phyloP scores from a whole-genome alignment of 2,797 vertebrate genomes.

The Eulemur albifrons region DNA sequence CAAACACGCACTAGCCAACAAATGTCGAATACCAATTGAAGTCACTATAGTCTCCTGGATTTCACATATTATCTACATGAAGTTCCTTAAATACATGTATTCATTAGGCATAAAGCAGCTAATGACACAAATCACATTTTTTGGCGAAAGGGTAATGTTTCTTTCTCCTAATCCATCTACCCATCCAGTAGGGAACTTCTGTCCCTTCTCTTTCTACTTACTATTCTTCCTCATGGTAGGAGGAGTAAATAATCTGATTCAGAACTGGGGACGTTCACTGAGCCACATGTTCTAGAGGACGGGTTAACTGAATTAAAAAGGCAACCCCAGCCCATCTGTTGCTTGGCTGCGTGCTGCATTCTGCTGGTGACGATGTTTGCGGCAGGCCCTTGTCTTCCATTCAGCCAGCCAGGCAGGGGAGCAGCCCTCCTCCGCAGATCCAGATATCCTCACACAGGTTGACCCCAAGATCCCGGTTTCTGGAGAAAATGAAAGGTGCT shows the following conservation, averaged over 20 bases:
- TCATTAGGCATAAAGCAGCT: not conserved
- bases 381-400: not conserved
- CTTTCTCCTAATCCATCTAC: not conserved
- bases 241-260: not conserved
- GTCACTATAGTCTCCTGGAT: not conserved
- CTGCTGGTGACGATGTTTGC: not conserved
- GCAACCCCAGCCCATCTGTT: not conserved
- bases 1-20: too few species aligned
- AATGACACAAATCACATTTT: not conserved
- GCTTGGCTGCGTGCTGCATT: rapidly evolving
- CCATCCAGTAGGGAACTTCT: not conserved
- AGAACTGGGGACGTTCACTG: not conserved
- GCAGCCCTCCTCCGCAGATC: not conserved
- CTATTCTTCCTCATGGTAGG: not conserved
- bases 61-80: not conserved
- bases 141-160: not conserved
- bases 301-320: not conserved
- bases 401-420: not conserved
- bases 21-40: not conserved
- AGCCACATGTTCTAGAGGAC: not conserved
- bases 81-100: not conserved
- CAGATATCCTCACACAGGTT: not conserved
- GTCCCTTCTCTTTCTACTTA: not conserved
- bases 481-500: not conserved
- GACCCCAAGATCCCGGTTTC: not conserved